Base-by-base conservation (phyloP, 2,888 invertebrate species). In the Torymus aiolomorphi region DNA sequence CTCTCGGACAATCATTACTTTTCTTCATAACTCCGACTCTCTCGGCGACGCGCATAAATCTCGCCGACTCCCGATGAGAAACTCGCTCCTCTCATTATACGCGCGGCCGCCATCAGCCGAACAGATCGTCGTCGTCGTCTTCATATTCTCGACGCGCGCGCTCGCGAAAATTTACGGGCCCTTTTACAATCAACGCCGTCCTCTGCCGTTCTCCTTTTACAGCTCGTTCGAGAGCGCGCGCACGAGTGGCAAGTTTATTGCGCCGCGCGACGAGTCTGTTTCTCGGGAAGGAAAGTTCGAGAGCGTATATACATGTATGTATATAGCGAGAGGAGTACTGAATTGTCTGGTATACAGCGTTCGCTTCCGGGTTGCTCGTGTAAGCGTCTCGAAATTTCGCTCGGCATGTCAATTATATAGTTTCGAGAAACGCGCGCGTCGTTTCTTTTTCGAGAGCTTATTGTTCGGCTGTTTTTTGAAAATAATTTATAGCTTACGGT, bases 151-250 rank as follows among this genome's bases (percentile, higher is more conserved):
- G 0, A 4, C 51, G 10, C 1, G 62, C 52, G 54, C 16, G 31
- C 31, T 31, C 31, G 52, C 54, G 10, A 3, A 63, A 74, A 74
- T 74, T 73, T 78, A 78, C 63, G 73, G 14, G 67, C 73, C 67
- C 73, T 74, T 73, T 78, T 74, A 74, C 69, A 78, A 73, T 78
- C 69, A 63, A 63, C 59, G 56, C 49, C 66, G 56, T 10, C n/a
- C 16, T 71, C 49, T 54, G 14, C 63, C 12, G 16, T 56, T 31
- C 73, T 14, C 42, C 62, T 71, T 77, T 77, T 77, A 77, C 71
- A 66, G 54, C 54, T 66, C 72, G 63, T 63, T 73, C 54, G 52
- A 5, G 24, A 13, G 18, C 11, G 10, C 31, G 24, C 24, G 52
- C 11, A n/a, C 10, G 31, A 24, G 24, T 31, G 24, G 63, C n/a